Percentiles rank a stretch among this genome's conserved stretches.
phyloP scores from a whole-genome alignment of 2,113 vertebrate genomes.

The Tonatia bakeri region DNA sequence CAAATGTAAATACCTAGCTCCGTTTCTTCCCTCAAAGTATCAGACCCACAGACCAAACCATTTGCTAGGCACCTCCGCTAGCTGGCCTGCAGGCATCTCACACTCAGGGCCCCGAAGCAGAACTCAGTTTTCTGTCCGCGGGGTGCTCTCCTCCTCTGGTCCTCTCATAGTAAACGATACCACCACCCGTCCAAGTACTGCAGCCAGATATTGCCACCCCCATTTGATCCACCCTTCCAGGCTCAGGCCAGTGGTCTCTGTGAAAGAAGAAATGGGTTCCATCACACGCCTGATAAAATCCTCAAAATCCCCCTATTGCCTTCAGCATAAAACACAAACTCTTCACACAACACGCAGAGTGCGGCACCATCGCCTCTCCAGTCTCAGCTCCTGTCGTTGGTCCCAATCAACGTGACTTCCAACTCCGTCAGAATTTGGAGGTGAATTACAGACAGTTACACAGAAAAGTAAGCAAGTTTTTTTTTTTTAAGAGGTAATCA shows the following conservation, averaged over 20 bases:
- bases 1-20: background rate
- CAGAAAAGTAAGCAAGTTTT: background rate
- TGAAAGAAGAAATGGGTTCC: background rate
- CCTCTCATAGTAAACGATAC: background rate
- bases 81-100: background rate
- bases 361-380: too few relatives aligned
- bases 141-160: background rate
- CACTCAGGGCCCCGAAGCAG: too few relatives aligned
- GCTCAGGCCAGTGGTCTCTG: background rate
- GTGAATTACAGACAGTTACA: background rate
- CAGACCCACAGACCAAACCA: background rate
- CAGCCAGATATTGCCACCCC: background rate
- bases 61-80: background rate
- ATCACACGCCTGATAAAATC: background rate
- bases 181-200: background rate
- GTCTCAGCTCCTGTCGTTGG: background rate
- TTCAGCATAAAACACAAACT: background rate
- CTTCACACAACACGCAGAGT: too few relatives aligned
- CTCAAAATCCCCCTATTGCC: background rate
- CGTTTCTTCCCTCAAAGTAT: background rate
- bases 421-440: background rate
- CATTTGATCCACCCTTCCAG: background rate
- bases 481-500: constrained; percentile 50
- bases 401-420: background rate
- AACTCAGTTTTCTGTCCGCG: background rate